Conservation (phyloP, 2,888 invertebrate genomes). For the Ganaspis brasiliensis region DNA sequence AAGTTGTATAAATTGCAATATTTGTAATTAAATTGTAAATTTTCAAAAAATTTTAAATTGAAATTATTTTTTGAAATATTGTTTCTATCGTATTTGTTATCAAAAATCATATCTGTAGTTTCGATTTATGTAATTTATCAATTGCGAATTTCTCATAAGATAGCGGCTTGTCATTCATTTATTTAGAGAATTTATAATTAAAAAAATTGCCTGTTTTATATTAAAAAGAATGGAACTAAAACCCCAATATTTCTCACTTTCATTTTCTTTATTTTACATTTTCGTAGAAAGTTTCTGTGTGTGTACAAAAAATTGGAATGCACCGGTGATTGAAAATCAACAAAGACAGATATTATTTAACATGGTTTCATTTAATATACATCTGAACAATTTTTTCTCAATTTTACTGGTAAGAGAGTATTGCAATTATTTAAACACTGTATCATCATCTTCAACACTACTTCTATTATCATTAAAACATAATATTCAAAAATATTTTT, state of each 20-base stretch:
- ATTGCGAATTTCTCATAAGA: constrained; percentile 5
- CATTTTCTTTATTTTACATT: neutral
- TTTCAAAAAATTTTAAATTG: neutral
- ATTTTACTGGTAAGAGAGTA: neutral
- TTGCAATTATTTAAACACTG: constrained; percentile 2
- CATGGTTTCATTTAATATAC: neutral
- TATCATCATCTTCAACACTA: constrained; percentile 7
- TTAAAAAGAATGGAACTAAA: neutral
- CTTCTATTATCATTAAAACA: neutral
- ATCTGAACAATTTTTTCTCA: constrained; percentile 10
- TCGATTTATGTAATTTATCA: constrained; percentile 26
- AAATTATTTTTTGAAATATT: neutral
- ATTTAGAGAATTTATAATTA: constrained; percentile 22
- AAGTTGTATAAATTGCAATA: neutral
- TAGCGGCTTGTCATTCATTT: neutral
- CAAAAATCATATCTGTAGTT: constrained; percentile 12
- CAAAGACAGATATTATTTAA: constrained; percentile 5
- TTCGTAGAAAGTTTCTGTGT: constrained; percentile 4
- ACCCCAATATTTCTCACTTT: no score
- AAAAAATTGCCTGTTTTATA: constrained; percentile 2
- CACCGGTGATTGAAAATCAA: neutral
- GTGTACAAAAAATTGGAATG: constrained; percentile 37
- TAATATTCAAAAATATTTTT: neutral
- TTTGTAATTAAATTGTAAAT: neutral
- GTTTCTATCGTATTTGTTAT: neutral